phyloP scores from a whole-genome alignment of 1,140 invertebrate species.

The Bilobella aurantiaca region DNA sequence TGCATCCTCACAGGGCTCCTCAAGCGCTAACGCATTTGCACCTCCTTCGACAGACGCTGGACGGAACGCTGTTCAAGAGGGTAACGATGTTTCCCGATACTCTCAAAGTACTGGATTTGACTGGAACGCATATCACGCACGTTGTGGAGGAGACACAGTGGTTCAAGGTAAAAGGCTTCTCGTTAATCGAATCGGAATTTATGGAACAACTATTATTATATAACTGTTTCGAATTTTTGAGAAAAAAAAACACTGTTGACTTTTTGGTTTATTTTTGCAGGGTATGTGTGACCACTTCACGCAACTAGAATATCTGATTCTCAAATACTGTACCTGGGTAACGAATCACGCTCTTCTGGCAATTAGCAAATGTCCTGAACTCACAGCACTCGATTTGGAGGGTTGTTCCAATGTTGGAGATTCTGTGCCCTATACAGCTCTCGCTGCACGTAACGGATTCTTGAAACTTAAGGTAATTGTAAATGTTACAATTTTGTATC shows the following conservation, averaged over 20 bases:
- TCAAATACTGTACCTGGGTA: constrained; percentile 59
- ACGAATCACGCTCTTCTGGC: constrained; percentile 55
- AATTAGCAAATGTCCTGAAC: constrained; percentile 53
- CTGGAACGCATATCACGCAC: constrained; percentile 17
- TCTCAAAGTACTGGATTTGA: constrained; percentile 25
- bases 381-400: constrained; percentile 50
- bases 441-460: constrained; percentile 61
- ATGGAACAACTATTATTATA: no score
- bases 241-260: no score
- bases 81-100: constrained; percentile 22
- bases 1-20: not conserved
- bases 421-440: constrained; percentile 61
- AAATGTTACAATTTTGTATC: not conserved
- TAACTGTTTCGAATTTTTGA: no score
- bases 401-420: constrained; percentile 54
- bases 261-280: constrained; percentile 9
- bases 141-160: constrained; percentile 16
- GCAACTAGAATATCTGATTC: constrained; percentile 48
- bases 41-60: constrained; percentile 24
- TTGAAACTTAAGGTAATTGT: not conserved
- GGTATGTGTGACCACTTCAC: constrained; percentile 12
- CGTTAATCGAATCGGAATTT: not conserved
- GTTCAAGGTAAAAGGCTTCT: constrained; percentile 20
- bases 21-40: constrained; percentile 21
- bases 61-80: constrained; percentile 7